phyloP scores from a whole-genome alignment of 2,888 invertebrate genomes.

The Ypsolopha scabrella region DNA sequence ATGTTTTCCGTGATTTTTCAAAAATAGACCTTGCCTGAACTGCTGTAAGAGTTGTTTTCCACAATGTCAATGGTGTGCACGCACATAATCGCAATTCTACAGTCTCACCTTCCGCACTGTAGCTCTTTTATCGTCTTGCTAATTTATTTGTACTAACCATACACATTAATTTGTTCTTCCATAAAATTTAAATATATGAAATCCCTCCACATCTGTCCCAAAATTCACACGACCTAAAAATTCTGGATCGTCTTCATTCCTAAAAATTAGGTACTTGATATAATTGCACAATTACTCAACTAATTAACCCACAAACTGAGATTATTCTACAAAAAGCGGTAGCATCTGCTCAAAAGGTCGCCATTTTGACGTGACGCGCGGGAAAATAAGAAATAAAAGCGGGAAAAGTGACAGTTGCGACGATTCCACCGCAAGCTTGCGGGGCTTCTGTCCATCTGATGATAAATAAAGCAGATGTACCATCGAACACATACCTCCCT shows the following conservation, averaged over 20 bases:
- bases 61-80: too few relatives aligned
- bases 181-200: too few relatives aligned
- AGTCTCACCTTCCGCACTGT: too few relatives aligned
- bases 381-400: slow-evolving; percentile 26
- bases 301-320: slow-evolving; percentile 38
- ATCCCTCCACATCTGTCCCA: slow-evolving; percentile 39
- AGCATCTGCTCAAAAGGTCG: slow-evolving; percentile 28
- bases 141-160: too few relatives aligned
- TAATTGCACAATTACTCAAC: slow-evolving; percentile 29
- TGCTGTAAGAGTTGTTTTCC: too few relatives aligned
- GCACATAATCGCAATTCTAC: too few relatives aligned
- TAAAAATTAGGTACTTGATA: slow-evolving; percentile 22
- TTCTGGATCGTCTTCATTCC: slow-evolving; percentile 14
- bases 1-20: too few relatives aligned
- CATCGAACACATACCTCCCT: too few relatives aligned
- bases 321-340: slow-evolving; percentile 35
- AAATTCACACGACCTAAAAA: slow-evolving; percentile 35
- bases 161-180: too few relatives aligned
- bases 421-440: slow-evolving; percentile 36
- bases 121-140: too few relatives aligned
- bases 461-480: neutral
- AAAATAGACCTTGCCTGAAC: too few relatives aligned
- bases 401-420: slow-evolving; percentile 51
- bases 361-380: neutral
- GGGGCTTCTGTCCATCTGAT: slow-evolving; percentile 25